Percentiles rank a stretch among this genome's conserved stretches.
phyloP scores from a whole-genome alignment of 1,140 invertebrate genomes.

The Aphelenchoides fujianensis region DNA sequence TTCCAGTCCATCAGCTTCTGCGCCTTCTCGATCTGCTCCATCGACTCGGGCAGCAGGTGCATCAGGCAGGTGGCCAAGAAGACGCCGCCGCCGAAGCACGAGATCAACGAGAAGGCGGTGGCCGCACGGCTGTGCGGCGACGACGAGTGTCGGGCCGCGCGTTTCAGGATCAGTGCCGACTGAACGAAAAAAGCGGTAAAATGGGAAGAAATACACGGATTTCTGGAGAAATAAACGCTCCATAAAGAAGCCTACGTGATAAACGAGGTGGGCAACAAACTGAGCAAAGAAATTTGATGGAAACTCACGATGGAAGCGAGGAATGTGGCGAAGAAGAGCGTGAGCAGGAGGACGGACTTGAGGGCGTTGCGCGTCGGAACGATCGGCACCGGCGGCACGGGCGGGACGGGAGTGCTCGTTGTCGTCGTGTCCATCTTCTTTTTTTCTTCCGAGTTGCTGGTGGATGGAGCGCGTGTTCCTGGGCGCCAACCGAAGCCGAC shows the following conservation, averaged over 20 bases:
- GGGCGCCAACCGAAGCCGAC: neutral
- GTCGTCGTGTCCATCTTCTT: neutral
- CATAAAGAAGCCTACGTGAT: too few species aligned
- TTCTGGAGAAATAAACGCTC: too few species aligned
- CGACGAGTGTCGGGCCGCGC: neutral
- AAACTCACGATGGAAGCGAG: conserved; percentile 49
- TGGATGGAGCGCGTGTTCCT: neutral
- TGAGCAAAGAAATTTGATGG: too few species aligned
- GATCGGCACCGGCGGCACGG: conserved; percentile 1
- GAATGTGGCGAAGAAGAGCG: conserved; percentile 55
- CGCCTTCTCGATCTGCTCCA: conserved; percentile 48
- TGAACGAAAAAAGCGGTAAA: conserved; percentile 18
- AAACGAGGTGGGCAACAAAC: too few species aligned
- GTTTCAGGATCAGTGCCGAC: conserved; percentile 37
- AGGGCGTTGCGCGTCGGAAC: conserved; percentile 39
- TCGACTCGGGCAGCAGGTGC: conserved; percentile 55
- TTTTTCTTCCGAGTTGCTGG: too few species aligned
- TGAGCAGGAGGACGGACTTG: conserved; percentile 48
- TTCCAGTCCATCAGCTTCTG: conserved; percentile 32
- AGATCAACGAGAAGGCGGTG: conserved; percentile 41
- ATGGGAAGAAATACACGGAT: too few species aligned
- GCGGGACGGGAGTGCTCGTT: neutral
- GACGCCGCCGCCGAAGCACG: conserved; percentile 52
- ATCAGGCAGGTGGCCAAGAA: conserved; percentile 58
- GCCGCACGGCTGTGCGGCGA: conserved; percentile 6